These are phyloP conservation scores for Cacoxenus indagator DNA, from an alignment of 2,888 invertebrate species.

Conservation along the genomic window DNA sequence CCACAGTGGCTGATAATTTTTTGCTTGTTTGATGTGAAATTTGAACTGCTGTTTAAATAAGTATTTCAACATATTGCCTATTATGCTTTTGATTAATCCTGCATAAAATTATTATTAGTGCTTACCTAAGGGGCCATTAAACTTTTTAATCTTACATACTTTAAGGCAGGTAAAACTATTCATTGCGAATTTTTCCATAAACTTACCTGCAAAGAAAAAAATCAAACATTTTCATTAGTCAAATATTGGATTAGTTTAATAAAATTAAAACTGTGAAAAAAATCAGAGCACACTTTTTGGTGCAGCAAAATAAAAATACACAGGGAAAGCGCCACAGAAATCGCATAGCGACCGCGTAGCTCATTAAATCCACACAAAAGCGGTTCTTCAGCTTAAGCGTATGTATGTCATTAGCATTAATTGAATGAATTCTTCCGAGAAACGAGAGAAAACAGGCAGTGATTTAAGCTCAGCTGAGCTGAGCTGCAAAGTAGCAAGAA, in stretches of 20 bases:
- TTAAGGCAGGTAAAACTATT: slow-evolving; percentile 32
- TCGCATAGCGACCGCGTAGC: slow-evolving; percentile 1
- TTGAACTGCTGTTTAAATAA: slow-evolving; percentile 50
- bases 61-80: slow-evolving; percentile 38
- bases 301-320: slow-evolving; percentile 3
- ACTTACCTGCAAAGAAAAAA: slow-evolving; percentile 53
- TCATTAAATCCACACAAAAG: slow-evolving; percentile 42
- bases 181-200: slow-evolving; percentile 29
- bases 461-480: no score
- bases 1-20: neutral
- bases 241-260: no score
- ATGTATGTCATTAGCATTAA: slow-evolving; percentile 44
- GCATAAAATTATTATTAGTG: slow-evolving; percentile 32
- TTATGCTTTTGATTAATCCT: slow-evolving; percentile 30
- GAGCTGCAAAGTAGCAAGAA: neutral
- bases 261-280: neutral
- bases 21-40: neutral
- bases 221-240: slow-evolving; percentile 28
- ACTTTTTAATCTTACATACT: slow-evolving; percentile 33
- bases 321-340: neutral
- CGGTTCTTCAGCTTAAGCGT: slow-evolving; percentile 36
- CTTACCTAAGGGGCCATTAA: slow-evolving; percentile 11
- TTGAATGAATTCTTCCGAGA: slow-evolving; percentile 30
- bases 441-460: neutral
- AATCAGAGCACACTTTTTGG: neutral